A percentile compares a stretch with the other conserved stretches of the same genome.
Evolutionary conservation across 2,113 vertebrate species (phyloP).

Genomic region (Cisticola juncidis): DNA sequence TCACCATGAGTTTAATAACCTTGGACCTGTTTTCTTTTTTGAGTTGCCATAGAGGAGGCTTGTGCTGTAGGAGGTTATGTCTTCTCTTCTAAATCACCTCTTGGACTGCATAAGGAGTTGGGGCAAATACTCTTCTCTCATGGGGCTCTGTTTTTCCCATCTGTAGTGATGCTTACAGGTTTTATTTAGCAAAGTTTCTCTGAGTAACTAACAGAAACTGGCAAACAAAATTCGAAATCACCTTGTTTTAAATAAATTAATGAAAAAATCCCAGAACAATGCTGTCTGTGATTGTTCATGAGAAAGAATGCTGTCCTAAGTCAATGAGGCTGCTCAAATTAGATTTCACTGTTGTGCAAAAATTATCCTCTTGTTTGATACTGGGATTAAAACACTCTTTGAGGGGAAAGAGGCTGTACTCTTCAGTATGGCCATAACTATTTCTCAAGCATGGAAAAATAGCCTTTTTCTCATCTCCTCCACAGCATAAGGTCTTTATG

Average conservation of each 20-base stretch:
- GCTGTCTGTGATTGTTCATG: not conserved
- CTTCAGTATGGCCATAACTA: not conserved
- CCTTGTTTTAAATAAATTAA: not conserved
- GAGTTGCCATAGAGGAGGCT: not conserved
- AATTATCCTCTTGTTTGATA: not conserved
- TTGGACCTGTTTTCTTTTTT: not conserved
- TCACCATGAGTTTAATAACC: not conserved
- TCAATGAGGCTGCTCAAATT: not conserved
- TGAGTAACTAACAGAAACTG: not conserved
- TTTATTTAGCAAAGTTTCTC: not conserved
- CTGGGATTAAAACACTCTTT: not conserved
- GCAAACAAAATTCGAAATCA: not conserved
- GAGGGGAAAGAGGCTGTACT: not conserved
- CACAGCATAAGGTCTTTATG: not conserved
- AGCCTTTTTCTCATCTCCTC: not conserved
- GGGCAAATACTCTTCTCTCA: not conserved
- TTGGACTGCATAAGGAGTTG: not conserved
- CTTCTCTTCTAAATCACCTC: not conserved
- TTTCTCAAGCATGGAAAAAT: not conserved
- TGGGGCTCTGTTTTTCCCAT: not conserved
- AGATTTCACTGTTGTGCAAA: not conserved
- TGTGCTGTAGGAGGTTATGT: not conserved
- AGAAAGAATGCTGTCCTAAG: not conserved
- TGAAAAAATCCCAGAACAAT: not conserved
- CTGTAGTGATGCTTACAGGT: not conserved